Base-by-base conservation (phyloP, 2,797 vertebrate species). In the Menidia menidia region DNA sequence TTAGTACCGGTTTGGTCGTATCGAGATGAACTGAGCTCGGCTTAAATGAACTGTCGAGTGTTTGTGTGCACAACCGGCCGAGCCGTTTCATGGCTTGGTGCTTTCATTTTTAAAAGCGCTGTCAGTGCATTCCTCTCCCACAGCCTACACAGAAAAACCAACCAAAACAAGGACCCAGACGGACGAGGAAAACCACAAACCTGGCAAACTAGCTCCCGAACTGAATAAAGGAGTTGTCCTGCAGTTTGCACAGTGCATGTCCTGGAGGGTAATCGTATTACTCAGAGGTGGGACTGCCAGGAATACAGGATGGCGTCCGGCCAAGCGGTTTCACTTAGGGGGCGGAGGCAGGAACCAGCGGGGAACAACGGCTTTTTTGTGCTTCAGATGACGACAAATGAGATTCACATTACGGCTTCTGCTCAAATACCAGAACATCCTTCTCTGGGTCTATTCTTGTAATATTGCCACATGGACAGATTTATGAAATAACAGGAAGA, bases 251-350 rank as follows among this genome's bases (percentile, higher is more conserved):
- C 74, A 35, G 4, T 18, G 39, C 42, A 60, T 58, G 68, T 55
- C 51, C 73, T 58, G 62, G 68, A 64, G 63, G 56, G 54, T 87
- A 85, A 85, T 90, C 83, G 64, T 60, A 75, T 91, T 87, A 88
- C 87, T 62, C 19, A 30, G 76, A 88, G 87, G 88, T 33, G 64
- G 81, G 71, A 48, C 85, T 92, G 60, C 84, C 82, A 71, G 90
- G 87, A 92, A 92, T 48, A 66, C 63, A 25, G 32, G 9, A 4
- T 91, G 88, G 91, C 82, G 35, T 50, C 32, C 8, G 32, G 89
- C 91, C 92, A 91, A 63, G 25, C 64, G 56, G 72, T 89, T 91
- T 84, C 86, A 79, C 87, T 85, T 31, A 86, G 48, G 19, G 19
- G 68, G 65, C 1, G 0, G 60, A 61, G 74, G 56, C 30, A 2